Evolutionary conservation across 2,888 invertebrate genomes (phyloP), one percentile per base, ranked within the genome.

Genomic region (Ctena decussata): DNA sequence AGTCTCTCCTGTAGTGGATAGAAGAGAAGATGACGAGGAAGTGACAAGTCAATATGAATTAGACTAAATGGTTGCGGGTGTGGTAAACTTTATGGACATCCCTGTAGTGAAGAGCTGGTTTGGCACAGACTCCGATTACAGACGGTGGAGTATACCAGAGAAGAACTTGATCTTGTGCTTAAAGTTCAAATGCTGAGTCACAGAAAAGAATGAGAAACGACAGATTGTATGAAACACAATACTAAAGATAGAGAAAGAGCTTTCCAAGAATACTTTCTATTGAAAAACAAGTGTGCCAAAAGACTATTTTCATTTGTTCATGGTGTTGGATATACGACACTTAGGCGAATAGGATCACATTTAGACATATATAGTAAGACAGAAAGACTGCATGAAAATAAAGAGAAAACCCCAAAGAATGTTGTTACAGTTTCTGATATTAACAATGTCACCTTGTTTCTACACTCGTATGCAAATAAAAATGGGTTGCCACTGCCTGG

Each of bases 401-500:
- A 24, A 30, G 60, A 30, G 27, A 60, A 60, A 30, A 27, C 3
- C 27, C 60, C 60, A 24, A 27, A 60, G 60, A 6, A 60, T 27
- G 60, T 30, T 30, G 5, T 60, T 24, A 60, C 60, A 30, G 27
- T 60, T 3, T 11, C 6, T 3, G 60, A 60, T 18, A 60, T 60
- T 30, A 30, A 60, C 5, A 30, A 6, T 3, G 24, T 78, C 21
- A 78, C 44, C 46, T 32, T 71, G n/a, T 79, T 72, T 57, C 24
- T 79, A 12, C 0, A 18, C 0, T 24, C n/a, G 11, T 72, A 60
- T 79, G 72, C 60, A 32, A 72, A 41, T 30, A 73, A 79, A 74
- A 35, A 65, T 80, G 80, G 49, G 35, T 32, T 80, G 11, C 74
- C 80, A 30, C 27, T 74, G 24, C 80, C 65, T 30, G 74, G 80